Evolutionary conservation across 2,888 invertebrate species (phyloP).

Genomic region (Entomobrya multifasciata): DNA sequence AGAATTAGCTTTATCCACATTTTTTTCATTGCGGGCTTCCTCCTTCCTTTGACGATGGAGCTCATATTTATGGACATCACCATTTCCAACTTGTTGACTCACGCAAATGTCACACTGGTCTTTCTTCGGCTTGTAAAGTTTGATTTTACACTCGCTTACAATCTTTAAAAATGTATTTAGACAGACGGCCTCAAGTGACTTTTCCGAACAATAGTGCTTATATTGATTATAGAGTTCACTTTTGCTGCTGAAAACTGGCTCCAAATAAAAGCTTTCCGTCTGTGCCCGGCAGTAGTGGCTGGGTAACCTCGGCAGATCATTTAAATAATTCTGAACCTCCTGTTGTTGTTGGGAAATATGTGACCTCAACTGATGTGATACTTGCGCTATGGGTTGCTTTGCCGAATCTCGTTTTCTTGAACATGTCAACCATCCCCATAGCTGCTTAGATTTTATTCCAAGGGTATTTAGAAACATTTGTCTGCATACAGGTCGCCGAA

Average conservation of each 20-base stretch:
- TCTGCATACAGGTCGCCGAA: too few relatives aligned
- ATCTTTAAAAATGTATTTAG: neutral
- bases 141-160: neutral
- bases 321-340: neutral
- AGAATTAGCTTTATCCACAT: conserved; percentile 34
- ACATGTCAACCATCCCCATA: too few relatives aligned
- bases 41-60: neutral
- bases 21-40: neutral
- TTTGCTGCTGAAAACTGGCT: conserved; percentile 69
- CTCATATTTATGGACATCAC: neutral
- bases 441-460: too few relatives aligned
- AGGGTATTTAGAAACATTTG: too few relatives aligned
- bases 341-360: too few relatives aligned
- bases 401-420: too few relatives aligned
- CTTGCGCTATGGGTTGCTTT: too few relatives aligned
- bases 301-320: conserved; percentile 66
- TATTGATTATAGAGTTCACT: conserved; percentile 67
- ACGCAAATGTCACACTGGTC: conserved; percentile 14
- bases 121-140: neutral
- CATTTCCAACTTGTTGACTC: neutral
- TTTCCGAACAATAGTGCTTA: neutral
- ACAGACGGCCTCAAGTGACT: neutral
- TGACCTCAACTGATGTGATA: too few relatives aligned
- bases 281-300: conserved; percentile 73
- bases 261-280: conserved; percentile 74